Percentiles rank a stretch among this genome's conserved stretches.
phyloP scores from a whole-genome alignment of 2,888 invertebrate genomes.

The Calameuta filiformis region DNA sequence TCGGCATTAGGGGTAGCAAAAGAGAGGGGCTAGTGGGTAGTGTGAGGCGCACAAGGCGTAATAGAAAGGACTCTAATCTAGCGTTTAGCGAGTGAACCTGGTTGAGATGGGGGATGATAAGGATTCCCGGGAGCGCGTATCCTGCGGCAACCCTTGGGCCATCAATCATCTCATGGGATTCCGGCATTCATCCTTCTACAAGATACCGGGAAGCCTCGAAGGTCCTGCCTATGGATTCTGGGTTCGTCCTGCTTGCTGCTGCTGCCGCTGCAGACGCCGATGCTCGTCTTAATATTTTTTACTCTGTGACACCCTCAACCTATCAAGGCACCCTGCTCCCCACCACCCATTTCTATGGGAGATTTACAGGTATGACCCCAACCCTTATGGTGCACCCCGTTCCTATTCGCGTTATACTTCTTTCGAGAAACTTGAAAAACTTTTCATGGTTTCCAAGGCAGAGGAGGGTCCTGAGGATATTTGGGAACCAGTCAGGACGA shows the following conservation, averaged over 20 bases:
- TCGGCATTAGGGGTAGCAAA: no score
- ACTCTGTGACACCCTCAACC: not conserved
- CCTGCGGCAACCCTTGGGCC: conserved; percentile 1
- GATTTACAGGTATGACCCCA: not conserved
- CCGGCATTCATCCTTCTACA: conserved; percentile 16
- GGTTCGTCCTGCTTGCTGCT: no score
- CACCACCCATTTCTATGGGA: not conserved
- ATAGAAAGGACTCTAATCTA: conserved; percentile 3
- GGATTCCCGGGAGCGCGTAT: not conserved
- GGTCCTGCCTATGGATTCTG: no score
- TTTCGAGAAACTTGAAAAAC: no score
- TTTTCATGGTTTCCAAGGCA: no score
- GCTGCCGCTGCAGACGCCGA: not conserved
- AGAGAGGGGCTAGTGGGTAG: no score
- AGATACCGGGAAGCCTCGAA: not conserved
- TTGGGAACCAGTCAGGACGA: no score
- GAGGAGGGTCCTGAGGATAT: no score
- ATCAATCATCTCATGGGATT: conserved; percentile 19
- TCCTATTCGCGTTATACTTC: no score
- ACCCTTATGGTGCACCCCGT: not conserved
- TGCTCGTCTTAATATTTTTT: conserved; percentile 2
- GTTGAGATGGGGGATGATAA: not conserved
- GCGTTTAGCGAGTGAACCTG: conserved; percentile 4
- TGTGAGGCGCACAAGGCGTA: not conserved
- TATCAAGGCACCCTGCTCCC: not conserved